Evolutionary conservation across 35 echinoderm and acorn worm species (phyloP).

Genomic region (Holothuria glaberrima): DNA sequence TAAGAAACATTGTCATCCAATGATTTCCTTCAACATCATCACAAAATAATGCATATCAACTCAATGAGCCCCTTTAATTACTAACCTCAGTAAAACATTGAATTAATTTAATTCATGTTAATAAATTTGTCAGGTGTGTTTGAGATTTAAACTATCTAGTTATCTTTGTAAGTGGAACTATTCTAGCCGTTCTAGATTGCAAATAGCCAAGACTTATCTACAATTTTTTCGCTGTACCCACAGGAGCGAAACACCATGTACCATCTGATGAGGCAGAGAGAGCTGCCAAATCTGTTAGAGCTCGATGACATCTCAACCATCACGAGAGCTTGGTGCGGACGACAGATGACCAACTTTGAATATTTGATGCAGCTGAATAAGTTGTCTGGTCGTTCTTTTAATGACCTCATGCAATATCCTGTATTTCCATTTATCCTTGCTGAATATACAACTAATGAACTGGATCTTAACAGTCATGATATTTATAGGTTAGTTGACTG

Average conservation of each 20-base stretch:
- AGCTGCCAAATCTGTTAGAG: slow-evolving; percentile 86
- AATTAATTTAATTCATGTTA: neutral
- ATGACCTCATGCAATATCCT: slow-evolving; percentile 99
- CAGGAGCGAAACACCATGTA: slow-evolving; percentile 84
- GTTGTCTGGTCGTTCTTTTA: slow-evolving; percentile 85
- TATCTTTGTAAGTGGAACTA: neutral
- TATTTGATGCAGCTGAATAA: slow-evolving; percentile 98
- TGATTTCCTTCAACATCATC: no score
- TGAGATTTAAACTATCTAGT: neutral
- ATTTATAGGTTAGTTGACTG: slow-evolving; percentile 61
- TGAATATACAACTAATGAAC: slow-evolving; percentile 62
- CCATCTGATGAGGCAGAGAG: slow-evolving; percentile 60
- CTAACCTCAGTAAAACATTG: neutral
- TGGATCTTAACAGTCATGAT: slow-evolving; percentile 70
- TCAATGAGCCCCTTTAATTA: no score
- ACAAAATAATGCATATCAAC: no score
- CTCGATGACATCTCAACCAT: slow-evolving; percentile 78
- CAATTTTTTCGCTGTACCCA: neutral
- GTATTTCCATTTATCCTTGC: slow-evolving; percentile 91
- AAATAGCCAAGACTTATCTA: neutral
- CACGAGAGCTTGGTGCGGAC: slow-evolving; percentile 79
- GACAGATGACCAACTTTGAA: slow-evolving; percentile 97
- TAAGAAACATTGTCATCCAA: no score
- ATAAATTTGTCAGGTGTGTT: neutral
- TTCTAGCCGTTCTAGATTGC: neutral